phyloP scores from a whole-genome alignment of 2,113 vertebrate species.

The Dasyornis broadbenti region DNA sequence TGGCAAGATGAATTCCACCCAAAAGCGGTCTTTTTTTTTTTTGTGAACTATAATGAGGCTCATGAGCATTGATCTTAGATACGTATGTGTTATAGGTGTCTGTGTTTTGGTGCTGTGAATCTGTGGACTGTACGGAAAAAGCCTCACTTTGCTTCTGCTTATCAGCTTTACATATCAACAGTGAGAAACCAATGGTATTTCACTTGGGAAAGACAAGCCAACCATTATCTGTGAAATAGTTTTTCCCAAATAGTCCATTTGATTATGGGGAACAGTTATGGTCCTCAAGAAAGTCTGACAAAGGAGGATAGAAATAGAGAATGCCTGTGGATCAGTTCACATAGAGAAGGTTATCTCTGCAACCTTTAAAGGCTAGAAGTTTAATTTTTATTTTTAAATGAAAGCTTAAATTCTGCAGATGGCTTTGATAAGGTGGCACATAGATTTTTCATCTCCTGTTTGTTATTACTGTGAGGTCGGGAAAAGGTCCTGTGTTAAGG shows the following conservation, averaged over 20 bases:
- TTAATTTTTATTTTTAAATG: slow-evolving; percentile 58
- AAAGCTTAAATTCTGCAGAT: slow-evolving; percentile 59
- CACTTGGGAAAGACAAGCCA: not conserved
- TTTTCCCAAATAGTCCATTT: not conserved
- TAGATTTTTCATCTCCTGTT: slow-evolving; percentile 60
- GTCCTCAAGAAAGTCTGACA: not conserved
- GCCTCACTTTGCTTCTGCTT: not conserved
- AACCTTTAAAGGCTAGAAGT: slow-evolving; percentile 49
- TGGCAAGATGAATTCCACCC: not conserved
- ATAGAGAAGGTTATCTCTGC: slow-evolving; percentile 46
- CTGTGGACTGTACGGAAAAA: not conserved
- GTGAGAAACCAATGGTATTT: not conserved
- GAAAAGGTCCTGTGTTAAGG: not conserved
- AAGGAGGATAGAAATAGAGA: not conserved
- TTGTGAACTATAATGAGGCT: not conserved
- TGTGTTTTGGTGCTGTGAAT: not conserved
- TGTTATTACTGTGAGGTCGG: slow-evolving; percentile 50
- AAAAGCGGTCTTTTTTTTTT: not conserved
- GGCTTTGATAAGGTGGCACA: slow-evolving; percentile 39
- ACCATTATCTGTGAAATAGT: not conserved
- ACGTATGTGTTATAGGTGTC: rapidly evolving
- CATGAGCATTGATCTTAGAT: not conserved
- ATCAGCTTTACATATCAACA: not conserved
- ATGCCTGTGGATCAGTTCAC: slow-evolving; percentile 6
- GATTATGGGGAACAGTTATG: not conserved